Percentiles rank a stretch among this genome's conserved stretches.
phyloP scores from a whole-genome alignment of 2,113 vertebrate species.

The Alces alces region DNA sequence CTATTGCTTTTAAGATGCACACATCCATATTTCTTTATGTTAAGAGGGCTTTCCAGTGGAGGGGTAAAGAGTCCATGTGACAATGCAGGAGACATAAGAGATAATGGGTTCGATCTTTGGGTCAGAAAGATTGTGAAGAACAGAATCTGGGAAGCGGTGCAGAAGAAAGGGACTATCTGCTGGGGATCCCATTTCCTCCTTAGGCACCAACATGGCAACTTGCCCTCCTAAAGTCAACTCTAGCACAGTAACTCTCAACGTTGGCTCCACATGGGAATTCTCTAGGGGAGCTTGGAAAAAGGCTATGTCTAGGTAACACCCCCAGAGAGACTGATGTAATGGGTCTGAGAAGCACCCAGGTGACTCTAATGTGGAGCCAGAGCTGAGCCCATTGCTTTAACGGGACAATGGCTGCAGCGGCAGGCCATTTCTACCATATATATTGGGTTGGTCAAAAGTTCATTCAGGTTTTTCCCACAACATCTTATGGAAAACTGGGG shows the following conservation, averaged over 20 bases:
- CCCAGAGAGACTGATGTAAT: no score
- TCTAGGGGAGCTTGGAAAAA: background rate
- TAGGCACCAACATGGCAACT: background rate
- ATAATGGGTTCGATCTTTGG: background rate
- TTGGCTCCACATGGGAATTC: background rate
- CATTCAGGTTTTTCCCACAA: background rate
- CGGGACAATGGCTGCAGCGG: fast-evolving
- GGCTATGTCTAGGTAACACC: background rate
- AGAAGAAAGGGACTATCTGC: background rate
- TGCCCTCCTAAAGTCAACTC: background rate
- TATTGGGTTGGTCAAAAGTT: background rate
- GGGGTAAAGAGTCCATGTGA: background rate
- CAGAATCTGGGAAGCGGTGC: background rate
- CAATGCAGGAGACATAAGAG: background rate
- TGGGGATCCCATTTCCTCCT: background rate
- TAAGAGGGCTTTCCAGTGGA: background rate
- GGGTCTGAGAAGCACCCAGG: background rate
- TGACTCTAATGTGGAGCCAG: background rate
- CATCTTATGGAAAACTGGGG: background rate
- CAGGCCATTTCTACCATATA: background rate
- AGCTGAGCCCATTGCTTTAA: background rate
- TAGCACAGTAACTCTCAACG: background rate
- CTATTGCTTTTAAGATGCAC: background rate
- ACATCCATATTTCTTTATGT: background rate
- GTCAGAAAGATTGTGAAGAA: background rate